Conservation (phyloP, 2,113 vertebrate species). For the Zonotrichia leucophrys region DNA sequence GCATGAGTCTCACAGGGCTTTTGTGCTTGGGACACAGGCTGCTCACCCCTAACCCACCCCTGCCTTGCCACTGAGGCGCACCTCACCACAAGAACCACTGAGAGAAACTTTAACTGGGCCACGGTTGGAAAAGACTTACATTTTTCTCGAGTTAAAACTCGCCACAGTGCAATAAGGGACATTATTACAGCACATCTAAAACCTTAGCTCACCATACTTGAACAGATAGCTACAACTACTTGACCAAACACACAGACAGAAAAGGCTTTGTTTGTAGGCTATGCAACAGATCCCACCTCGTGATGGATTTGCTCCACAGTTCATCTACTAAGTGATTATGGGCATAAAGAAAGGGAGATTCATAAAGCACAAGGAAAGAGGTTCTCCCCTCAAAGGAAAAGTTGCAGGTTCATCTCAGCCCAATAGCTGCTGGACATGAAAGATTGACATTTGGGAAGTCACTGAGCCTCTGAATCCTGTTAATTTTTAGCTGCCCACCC, state of each 20-base stretch:
- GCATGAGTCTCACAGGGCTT: accelerated
- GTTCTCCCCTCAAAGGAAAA: background rate
- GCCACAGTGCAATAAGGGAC: background rate
- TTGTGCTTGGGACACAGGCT: background rate
- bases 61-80: background rate
- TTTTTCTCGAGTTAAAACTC: background rate
- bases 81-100: background rate
- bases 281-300: background rate
- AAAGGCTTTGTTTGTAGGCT: background rate
- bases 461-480: background rate
- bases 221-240: background rate
- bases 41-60: background rate
- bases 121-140: background rate
- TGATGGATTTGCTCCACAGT: background rate
- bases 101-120: background rate
- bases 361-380: background rate
- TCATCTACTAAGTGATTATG: background rate
- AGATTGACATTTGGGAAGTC: background rate
- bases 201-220: background rate
- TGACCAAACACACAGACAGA: background rate
- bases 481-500: background rate
- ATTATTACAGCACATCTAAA: background rate
- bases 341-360: background rate
- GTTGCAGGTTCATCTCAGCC: background rate
- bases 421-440: background rate